Evolutionary conservation across 2,113 vertebrate species (phyloP), one percentile per base, ranked within the genome.

Genomic region (Haplochromis burtoni): DNA sequence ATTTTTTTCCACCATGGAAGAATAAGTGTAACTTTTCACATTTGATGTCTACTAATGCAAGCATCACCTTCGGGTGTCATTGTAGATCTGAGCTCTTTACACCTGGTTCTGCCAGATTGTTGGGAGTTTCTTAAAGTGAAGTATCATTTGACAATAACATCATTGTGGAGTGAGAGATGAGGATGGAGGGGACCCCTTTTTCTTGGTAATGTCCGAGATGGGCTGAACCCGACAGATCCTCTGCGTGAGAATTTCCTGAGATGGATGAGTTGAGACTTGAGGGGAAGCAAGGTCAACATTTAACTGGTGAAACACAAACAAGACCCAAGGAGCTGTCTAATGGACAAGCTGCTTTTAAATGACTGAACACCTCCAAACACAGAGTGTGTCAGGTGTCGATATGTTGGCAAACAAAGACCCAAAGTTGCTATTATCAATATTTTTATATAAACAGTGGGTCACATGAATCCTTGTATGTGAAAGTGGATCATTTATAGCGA

Each of bases 161-260:
- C 90, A 84, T 85, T 89, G 91, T 82, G 66, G 88, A 89, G 66
- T 90, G 89, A 94, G 87, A 88, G 86, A 91, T 89, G 87, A 84
- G 80, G 78, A 80, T 47, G 7, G 33, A 86, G 35, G 86, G 89
- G 73, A 86, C 76, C 87, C 35, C 59, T 51, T 26, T 84, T 84
- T 51, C 61, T 80, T 76, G 47, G 40, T 1, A 16, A 45, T 47
- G 35, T 80, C 51, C 45, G 61, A 49, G 86, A 82, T 12, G 6
- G 73, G 55, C 5, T 33, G 66, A 86, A 54, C 31, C n/a, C 24
- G 78, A 88, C 80, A 73, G 87, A 82, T 86, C 53, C 54, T 24
- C 53, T 84, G 89, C 87, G 66, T 93, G 93, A 94, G 90, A 95
- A 94, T 71, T 87, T 86, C 81, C 76, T 17, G 63, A 93, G 91